phyloP scores from a whole-genome alignment of 2,797 vertebrate species.

The Peromyscus attwateri region DNA sequence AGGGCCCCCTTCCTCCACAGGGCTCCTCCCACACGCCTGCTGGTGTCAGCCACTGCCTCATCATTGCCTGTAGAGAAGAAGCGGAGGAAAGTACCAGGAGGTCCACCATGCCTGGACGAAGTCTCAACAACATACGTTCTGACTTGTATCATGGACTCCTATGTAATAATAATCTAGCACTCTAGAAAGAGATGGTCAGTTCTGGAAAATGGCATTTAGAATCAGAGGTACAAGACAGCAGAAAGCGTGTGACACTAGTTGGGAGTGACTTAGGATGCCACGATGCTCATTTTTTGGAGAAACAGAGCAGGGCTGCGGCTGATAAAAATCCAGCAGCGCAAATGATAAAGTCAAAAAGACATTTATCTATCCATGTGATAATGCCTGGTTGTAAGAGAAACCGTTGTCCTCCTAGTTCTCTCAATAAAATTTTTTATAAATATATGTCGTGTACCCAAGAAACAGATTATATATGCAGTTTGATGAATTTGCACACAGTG shows the following conservation, averaged over 20 bases:
- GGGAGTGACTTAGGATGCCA: neutral
- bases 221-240: neutral
- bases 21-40: conserved; percentile 91
- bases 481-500: conserved; percentile 30
- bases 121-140: neutral
- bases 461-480: neutral
- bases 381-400: neutral
- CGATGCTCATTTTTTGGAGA: conserved; percentile 3
- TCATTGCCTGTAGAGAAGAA: conserved; percentile 86
- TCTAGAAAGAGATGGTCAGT: neutral
- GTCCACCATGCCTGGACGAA: neutral
- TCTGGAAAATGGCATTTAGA: conserved; percentile 11
- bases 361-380: neutral
- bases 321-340: neutral
- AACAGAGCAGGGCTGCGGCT: neutral
- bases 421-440: conserved; percentile 54
- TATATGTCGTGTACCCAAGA: neutral
- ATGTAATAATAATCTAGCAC: neutral
- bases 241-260: neutral
- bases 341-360: neutral
- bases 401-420: neutral
- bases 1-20: conserved; percentile 89
- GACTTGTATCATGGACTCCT: neutral
- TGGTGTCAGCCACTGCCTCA: conserved; percentile 88
- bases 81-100: conserved; percentile 14